Percentiles rank a stretch among this genome's conserved stretches.
These are phyloP conservation scores for Thalassophryne amazonica DNA, from an alignment of 2,797 vertebrate genomes.

Conservation along the genomic window DNA sequence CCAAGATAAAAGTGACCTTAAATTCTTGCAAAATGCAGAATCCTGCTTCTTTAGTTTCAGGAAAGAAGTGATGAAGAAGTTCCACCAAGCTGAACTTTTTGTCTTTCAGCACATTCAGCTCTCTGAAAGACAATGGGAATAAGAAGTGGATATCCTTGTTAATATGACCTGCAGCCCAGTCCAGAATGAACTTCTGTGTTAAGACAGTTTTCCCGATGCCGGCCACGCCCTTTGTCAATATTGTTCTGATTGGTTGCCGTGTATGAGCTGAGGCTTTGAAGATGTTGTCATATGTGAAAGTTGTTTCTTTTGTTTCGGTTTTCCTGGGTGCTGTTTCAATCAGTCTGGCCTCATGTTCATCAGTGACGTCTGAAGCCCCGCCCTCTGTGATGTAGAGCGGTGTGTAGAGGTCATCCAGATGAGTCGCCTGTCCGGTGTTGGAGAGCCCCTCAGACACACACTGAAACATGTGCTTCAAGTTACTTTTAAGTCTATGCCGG, in stretches of 20 bases:
- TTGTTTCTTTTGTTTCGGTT: neutral
- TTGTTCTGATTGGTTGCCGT: neutral
- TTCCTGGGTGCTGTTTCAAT: neutral
- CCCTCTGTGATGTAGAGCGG: neutral
- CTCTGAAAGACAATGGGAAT: neutral
- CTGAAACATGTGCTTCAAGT: no score
- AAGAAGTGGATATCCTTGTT: neutral
- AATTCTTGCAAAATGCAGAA: no score
- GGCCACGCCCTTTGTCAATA: neutral
- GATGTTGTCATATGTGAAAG: neutral
- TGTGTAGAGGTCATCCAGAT: no score
- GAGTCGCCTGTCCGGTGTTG: no score
- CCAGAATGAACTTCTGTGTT: no score
- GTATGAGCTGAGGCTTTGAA: neutral
- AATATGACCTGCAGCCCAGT: no score
- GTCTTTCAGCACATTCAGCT: neutral
- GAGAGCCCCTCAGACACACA: no score
- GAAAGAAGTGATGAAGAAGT: neutral
- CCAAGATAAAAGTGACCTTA: no score
- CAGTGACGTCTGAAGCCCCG: neutral
- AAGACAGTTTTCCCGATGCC: no score
- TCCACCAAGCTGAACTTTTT: neutral
- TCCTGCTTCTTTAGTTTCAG: no score
- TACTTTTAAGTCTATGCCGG: no score
- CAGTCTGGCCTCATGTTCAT: neutral